Percentiles rank a stretch among this genome's conserved stretches.
Conservation (phyloP, 1,140 invertebrate species). For the Eubasilissa regina region DNA sequence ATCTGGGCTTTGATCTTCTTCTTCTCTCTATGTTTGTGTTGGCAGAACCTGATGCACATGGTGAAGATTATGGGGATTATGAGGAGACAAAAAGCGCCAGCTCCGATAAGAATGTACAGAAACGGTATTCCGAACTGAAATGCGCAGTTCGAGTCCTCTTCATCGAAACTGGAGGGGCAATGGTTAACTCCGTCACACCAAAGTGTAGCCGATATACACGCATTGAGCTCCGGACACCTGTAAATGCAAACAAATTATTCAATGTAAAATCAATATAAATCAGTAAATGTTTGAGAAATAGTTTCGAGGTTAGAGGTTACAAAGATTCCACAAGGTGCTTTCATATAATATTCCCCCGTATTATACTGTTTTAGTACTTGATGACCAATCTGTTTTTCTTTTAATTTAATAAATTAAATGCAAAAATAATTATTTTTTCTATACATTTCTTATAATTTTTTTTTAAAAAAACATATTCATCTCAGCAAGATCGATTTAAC, state of each 20-base stretch:
- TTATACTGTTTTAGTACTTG: not conserved
- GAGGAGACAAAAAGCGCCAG: slow-evolving; percentile 73
- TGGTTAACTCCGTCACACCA: slow-evolving; percentile 83
- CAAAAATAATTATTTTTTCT: too few relatives aligned
- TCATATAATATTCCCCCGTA: too few relatives aligned
- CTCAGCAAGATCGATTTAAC: too few relatives aligned
- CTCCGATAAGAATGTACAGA: slow-evolving; percentile 77
- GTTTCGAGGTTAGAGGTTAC: too few relatives aligned
- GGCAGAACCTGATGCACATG: slow-evolving; percentile 76
- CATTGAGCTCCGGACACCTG: slow-evolving; percentile 81
- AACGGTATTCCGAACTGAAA: slow-evolving; percentile 79
- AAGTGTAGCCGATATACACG: slow-evolving; percentile 80
- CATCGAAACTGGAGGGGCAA: slow-evolving; percentile 83
- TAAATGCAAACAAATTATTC: slow-evolving; percentile 56
- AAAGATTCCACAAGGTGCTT: too few relatives aligned
- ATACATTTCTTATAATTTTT: too few relatives aligned
- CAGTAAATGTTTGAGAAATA: too few relatives aligned
- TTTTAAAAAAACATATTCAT: too few relatives aligned
- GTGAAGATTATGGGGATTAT: slow-evolving; percentile 74
- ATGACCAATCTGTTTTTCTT: not conserved
- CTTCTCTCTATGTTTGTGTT: slow-evolving; percentile 76
- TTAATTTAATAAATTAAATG: too few relatives aligned
- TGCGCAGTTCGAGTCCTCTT: slow-evolving; percentile 80
- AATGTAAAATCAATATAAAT: too few relatives aligned
- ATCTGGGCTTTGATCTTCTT: slow-evolving; percentile 74